A percentile compares a stretch with the other conserved stretches of the same genome.
Evolutionary conservation across 2,797 vertebrate genomes (phyloP).

Genomic region (Limosa lapponica): DNA sequence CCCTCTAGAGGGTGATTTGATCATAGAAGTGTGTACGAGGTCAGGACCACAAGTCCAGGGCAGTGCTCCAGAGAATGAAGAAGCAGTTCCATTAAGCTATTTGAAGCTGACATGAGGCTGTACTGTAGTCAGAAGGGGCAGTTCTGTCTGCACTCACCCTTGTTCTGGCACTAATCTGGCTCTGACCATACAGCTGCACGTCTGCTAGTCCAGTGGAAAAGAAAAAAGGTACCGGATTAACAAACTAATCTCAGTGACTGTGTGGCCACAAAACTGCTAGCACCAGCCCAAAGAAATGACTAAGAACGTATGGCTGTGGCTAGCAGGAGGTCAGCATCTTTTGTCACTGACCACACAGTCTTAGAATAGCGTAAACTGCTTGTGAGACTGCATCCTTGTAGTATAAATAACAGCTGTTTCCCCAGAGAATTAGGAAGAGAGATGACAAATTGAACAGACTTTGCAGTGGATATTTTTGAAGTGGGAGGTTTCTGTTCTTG

Average conservation of each 20-base stretch:
- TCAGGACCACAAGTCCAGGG: neutral
- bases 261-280: neutral
- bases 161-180: neutral
- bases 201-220: neutral
- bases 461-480: neutral
- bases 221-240: neutral
- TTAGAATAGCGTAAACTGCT: neutral
- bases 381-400: neutral
- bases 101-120: neutral
- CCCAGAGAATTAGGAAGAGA: neutral
- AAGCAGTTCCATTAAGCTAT: neutral
- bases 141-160: neutral
- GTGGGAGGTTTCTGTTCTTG: neutral
- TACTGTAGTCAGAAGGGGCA: neutral
- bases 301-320: neutral
- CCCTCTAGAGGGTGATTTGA: neutral
- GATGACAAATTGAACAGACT: neutral
- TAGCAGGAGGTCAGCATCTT: neutral
- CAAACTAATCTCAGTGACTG: neutral
- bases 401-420: neutral
- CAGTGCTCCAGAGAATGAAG: neutral
- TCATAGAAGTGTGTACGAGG: neutral
- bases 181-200: neutral
- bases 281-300: neutral
- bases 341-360: neutral